A percentile compares a stretch with the other conserved stretches of the same genome.
phyloP scores from a whole-genome alignment of 2,113 vertebrate genomes.

The Reinhardtius hippoglossoides region DNA sequence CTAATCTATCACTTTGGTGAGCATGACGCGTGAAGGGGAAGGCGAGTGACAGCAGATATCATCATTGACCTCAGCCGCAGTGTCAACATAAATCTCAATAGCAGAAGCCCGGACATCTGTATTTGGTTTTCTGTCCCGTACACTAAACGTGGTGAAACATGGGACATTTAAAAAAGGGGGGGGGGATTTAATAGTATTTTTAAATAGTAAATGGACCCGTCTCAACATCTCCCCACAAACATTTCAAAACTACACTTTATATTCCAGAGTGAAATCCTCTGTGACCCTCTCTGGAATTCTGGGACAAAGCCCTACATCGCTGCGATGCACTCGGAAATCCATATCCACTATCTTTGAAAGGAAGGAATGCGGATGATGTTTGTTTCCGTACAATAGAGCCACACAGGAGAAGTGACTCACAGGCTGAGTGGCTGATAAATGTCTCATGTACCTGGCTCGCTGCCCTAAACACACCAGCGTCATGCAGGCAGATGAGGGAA shows the following conservation, averaged over 20 bases:
- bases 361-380: constrained; percentile 64
- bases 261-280: constrained; percentile 19
- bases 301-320: constrained; percentile 1
- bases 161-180: background rate
- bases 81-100: too few relatives aligned
- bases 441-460: constrained; percentile 66
- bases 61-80: too few relatives aligned
- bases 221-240: background rate
- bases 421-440: constrained; percentile 47
- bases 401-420: constrained; percentile 62
- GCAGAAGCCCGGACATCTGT: too few relatives aligned
- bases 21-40: too few relatives aligned
- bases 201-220: background rate
- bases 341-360: constrained; percentile 52
- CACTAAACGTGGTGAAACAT: too few relatives aligned
- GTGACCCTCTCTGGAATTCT: constrained; percentile 35
- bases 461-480: constrained; percentile 30
- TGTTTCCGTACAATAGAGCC: constrained; percentile 55
- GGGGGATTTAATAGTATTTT: too few relatives aligned
- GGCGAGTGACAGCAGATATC: too few relatives aligned
- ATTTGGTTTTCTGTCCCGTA: too few relatives aligned
- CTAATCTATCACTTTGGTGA: too few relatives aligned
- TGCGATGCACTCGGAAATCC: constrained; percentile 29
- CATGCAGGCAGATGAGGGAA: constrained; percentile 42
- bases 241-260: constrained; percentile 1